Evolutionary conservation across 2,888 invertebrate species (phyloP).

Genomic region (Noctua janthe): DNA sequence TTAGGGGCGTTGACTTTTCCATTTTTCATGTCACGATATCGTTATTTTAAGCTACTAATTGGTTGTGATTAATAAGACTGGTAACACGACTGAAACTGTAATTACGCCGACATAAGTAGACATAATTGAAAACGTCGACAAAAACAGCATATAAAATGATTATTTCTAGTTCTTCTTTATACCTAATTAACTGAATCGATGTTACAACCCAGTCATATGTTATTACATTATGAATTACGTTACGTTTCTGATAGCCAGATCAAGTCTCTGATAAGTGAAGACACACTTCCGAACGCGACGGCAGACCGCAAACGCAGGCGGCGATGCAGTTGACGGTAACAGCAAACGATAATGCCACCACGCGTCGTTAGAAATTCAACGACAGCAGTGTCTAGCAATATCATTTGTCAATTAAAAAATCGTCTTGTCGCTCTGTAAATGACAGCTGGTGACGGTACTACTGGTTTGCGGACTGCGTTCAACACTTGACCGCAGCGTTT

Average conservation of each 20-base stretch:
- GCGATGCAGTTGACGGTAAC: not conserved
- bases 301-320: not conserved
- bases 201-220: too few relatives aligned
- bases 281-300: not conserved
- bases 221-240: too few relatives aligned
- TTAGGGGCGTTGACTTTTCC: slow-evolving; percentile 27
- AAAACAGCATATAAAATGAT: not conserved
- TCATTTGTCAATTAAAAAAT: not conserved
- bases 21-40: slow-evolving; percentile 57
- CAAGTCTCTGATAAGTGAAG: not conserved
- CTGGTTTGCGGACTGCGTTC: not conserved
- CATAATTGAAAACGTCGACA: slow-evolving; percentile 1
- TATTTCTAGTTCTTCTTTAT: not conserved
- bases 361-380: too few relatives aligned
- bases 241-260: too few relatives aligned
- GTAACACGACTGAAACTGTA: slow-evolving; percentile 21
- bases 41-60: slow-evolving; percentile 14
- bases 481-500: too few relatives aligned
- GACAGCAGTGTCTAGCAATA: too few relatives aligned
- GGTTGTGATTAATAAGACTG: slow-evolving; percentile 18
- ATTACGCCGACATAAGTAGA: slow-evolving; percentile 16
- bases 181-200: not conserved
- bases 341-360: not conserved
- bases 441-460: too few relatives aligned
- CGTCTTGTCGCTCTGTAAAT: not conserved